A percentile compares a stretch with the other conserved stretches of the same genome.
Evolutionary conservation across 2,113 vertebrate genomes (phyloP).

Genomic region (Lontra canadensis): DNA sequence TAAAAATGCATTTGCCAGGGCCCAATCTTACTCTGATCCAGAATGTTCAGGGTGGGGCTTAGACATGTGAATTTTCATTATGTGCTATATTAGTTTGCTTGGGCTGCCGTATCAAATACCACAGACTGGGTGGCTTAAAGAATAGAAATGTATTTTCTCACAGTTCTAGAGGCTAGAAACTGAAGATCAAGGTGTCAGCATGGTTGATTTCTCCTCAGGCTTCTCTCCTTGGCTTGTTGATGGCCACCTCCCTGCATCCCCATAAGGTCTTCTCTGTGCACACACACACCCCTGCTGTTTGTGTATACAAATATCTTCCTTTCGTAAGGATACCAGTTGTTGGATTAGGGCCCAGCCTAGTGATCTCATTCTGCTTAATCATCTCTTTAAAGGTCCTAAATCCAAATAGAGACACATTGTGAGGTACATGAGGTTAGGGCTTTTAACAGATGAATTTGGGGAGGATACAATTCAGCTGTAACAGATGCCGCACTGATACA

Average conservation of each 20-base stretch:
- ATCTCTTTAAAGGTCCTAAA: not conserved
- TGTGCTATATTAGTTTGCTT: not conserved
- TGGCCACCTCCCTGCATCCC: not conserved
- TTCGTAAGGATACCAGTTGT: not conserved
- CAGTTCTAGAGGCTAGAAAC: not conserved
- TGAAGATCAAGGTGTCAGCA: not conserved
- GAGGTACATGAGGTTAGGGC: not conserved
- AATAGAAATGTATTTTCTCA: not conserved
- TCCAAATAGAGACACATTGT: not conserved
- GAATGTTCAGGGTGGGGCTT: not conserved
- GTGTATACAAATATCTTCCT: not conserved
- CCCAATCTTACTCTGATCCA: not conserved
- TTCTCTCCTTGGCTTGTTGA: not conserved
- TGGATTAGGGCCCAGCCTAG: not conserved
- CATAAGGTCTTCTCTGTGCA: not conserved
- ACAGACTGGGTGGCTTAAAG: not conserved
- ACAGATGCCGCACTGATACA: not conserved
- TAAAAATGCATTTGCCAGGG: not conserved
- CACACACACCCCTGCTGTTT: not conserved
- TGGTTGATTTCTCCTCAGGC: not conserved
- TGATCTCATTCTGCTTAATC: not conserved
- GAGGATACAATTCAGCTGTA: not conserved
- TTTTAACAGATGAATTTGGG: not conserved
- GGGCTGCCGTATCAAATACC: not conserved
- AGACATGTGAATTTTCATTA: not conserved